These are phyloP conservation scores for Cricetomys ansorgei DNA, from an alignment of 2,113 vertebrate genomes.

Conservation along the genomic window DNA sequence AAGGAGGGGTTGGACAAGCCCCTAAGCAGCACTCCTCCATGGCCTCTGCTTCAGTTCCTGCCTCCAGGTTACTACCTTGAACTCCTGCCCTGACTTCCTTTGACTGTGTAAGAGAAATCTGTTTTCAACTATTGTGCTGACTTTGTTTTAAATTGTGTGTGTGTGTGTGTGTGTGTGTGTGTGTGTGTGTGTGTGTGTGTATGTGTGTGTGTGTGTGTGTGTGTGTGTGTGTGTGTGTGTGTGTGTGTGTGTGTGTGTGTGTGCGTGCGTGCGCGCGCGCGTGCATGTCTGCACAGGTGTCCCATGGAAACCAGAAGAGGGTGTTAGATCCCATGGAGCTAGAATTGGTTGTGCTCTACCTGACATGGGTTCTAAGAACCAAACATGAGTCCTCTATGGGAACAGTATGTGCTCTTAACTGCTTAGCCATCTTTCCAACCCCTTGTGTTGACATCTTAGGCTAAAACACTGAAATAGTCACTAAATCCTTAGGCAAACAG, in stretches of 20 bases:
- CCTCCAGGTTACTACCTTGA: background rate
- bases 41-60: background rate
- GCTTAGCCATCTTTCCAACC: background rate
- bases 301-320: background rate
- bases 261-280: background rate
- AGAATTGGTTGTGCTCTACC: background rate
- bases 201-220: background rate
- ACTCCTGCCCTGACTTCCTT: background rate
- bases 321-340: background rate
- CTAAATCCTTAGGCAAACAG: background rate
- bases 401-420: background rate
- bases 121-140: background rate
- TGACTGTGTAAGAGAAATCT: background rate
- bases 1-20: background rate
- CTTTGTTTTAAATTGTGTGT: background rate
- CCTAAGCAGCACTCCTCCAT: too few species aligned
- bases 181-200: background rate
- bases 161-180: background rate
- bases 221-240: background rate
- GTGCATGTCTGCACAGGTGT: background rate
- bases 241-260: background rate
- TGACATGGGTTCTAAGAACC: background rate
- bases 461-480: background rate
- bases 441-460: background rate
- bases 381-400: background rate